phyloP scores from a whole-genome alignment of 2,888 invertebrate genomes.

The Andrena minutula region DNA sequence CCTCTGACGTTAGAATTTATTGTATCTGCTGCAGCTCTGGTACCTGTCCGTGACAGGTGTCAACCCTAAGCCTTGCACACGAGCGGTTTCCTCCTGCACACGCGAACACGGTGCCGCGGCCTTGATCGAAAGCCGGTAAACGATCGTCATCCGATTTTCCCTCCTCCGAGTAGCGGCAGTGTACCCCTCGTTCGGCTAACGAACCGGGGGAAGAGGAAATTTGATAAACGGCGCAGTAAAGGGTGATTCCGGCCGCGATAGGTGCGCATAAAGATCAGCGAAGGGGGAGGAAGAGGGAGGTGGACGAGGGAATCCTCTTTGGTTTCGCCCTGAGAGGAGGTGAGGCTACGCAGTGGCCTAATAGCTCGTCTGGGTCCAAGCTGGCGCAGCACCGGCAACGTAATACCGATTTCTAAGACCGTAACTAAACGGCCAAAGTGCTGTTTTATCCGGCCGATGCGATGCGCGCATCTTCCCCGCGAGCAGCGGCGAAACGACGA shows the following conservation, averaged over 20 bases:
- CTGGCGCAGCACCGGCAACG: conserved; percentile 21
- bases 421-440: conserved; percentile 38
- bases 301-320: not conserved
- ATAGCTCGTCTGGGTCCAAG: conserved; percentile 17
- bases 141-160: not conserved
- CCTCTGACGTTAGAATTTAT: not conserved
- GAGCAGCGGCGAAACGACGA: conserved; percentile 16
- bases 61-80: too few relatives aligned
- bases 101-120: too few relatives aligned
- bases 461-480: not conserved
- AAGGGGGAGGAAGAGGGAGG: not conserved
- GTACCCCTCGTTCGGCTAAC: conserved; percentile 27
- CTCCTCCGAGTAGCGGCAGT: not conserved
- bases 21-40: too few relatives aligned
- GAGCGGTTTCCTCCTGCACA: too few relatives aligned
- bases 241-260: conserved; percentile 27
- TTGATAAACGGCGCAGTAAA: conserved; percentile 50
- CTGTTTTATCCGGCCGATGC: conserved; percentile 26
- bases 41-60: too few relatives aligned
- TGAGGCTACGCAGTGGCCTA: conserved; percentile 18
- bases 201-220: conserved; percentile 38
- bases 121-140: not conserved
- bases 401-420: conserved; percentile 50
- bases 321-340: not conserved
- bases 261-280: conserved; percentile 11